Base-by-base conservation (phyloP, 2,113 vertebrate genomes). In the Podarcis cretensis region DNA sequence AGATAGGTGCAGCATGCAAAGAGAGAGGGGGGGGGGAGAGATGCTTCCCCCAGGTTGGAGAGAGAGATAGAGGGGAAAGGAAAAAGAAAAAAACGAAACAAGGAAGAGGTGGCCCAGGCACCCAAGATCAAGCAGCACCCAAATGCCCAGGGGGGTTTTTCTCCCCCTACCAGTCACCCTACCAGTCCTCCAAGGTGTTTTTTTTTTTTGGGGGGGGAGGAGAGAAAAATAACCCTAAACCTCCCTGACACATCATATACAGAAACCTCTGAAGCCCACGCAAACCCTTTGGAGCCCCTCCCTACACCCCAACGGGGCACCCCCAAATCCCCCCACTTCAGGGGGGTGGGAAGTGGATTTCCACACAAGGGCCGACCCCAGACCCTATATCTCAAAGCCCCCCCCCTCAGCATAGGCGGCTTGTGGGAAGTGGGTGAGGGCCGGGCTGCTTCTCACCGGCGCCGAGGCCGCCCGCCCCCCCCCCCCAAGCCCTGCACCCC, bases 401-500 rank as follows among this genome's bases (percentile, higher is more conserved):
- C 43, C 77, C 43, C 6, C 1, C 66, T 68, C 25, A 21, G 66
- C 66, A 35, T 2, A 18, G 21, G 35, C 27, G n/a, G 71, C 30
- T 32, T 5, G 71, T 63, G 59, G 30, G 14, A 32, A 63, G 2
- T 85, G 40, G 27, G 9, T 10, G 18, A 21, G 35, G 57, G 18
- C 81, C 6, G 27, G 16, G 37, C 20, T 25, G 16, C 18, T 21
- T 35, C 69, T 25, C 25, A 2, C 68, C 27, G 23, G 68, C 48
- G 68, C 68, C 68, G 68, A 9, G 7, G 68, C 84, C 32, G 25
- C 20, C 1, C 48, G 5, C 25, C 63, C 30, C 48, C 14, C 25
- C 63, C 30, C 48, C 5, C 25, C 65, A 9, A 23, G 57, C 40
- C 48, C 14, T n/a, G 20, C 30, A 65, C 91, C 92, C 94, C 90